Evolutionary conservation across 1,140 invertebrate species (phyloP), one percentile per base, ranked within the genome.

Genomic region (Caerostris extrusa): DNA sequence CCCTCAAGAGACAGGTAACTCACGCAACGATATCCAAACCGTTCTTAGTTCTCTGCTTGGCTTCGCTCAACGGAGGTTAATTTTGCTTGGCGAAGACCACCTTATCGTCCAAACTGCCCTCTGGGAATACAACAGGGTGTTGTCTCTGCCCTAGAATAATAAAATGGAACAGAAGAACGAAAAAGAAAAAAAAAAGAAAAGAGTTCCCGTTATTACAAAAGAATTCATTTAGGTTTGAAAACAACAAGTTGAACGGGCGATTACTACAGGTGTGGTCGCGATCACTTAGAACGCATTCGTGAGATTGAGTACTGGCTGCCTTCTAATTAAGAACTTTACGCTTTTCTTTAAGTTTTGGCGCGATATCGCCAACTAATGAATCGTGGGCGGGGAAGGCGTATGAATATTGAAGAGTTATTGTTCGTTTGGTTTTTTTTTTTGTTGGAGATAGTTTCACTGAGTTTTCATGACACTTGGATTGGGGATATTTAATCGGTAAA

Each of bases 301-400:
- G 90, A 83, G 71, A 83, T 83, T 83, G 81, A 91, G 77, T 71
- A 19, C 83, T 34, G 34, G 17, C 53, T 67, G 61, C 82, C 64
- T 81, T 86, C 61, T 93, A 93, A 93, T 93, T 93, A 93, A 93
- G 91, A 86, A 93, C 64, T 91, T 91, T 91, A 91, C 90, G 90
- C 90, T 91, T 91, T 91, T 91, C 90, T 91, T 83, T 57, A 83
- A 58, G 82, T 89, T 56, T 91, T 64, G 90, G 81, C 17, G 81
- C 34, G 90, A 82, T 91, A 83, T 83, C 34, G 81, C 17, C 12
- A 50, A 58, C 17, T 91, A 91, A 91, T 91, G 90, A 91, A 50
- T 14, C 34, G 83, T 19, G 55, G 83, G 55, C 19, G 55, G 83
- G 6, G 14, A 34, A 19, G 57, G 34, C 55, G n/a, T 86, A 86